Percentiles rank a stretch among this genome's conserved stretches.
Conservation (phyloP, 2,888 invertebrate genomes). For the Orgyia antiqua region DNA sequence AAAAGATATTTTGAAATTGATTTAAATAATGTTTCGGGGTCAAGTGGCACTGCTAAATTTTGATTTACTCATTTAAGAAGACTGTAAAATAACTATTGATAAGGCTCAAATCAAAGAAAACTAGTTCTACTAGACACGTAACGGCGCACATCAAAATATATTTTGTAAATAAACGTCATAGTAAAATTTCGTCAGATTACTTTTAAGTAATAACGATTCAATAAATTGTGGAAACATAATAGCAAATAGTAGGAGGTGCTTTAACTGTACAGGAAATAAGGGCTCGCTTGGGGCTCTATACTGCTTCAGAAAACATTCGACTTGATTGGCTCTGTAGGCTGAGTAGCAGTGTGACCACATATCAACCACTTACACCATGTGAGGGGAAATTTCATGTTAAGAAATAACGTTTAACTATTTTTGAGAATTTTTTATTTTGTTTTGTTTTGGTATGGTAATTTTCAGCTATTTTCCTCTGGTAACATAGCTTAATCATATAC, state of each 20-base stretch:
- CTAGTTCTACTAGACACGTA: too few species aligned
- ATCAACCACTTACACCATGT: slow-evolving; percentile 13
- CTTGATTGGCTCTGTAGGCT: slow-evolving; percentile 63
- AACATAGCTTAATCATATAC: background rate
- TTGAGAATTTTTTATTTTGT: background rate
- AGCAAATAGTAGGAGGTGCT: slow-evolving; percentile 32
- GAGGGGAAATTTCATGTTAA: slow-evolving; percentile 3
- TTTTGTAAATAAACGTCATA: background rate
- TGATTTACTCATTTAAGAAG: too few species aligned
- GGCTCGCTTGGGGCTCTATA: slow-evolving; percentile 59
- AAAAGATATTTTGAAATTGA: too few species aligned
- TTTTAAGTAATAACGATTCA: background rate
- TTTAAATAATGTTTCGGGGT: too few species aligned
- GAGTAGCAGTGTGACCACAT: slow-evolving; percentile 25
- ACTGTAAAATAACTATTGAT: too few species aligned
- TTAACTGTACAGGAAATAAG: slow-evolving; percentile 59
- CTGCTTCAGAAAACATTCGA: slow-evolving; percentile 63
- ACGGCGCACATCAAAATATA: too few species aligned
- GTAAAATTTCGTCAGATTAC: background rate
- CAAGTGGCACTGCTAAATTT: too few species aligned
- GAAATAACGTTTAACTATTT: background rate
- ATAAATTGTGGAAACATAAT: background rate
- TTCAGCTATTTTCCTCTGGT: too few species aligned
- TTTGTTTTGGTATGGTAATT: background rate
- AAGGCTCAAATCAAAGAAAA: too few species aligned